These are phyloP conservation scores for Euborellia annulipes DNA, from an alignment of 1,140 invertebrate genomes.

Conservation along the genomic window DNA sequence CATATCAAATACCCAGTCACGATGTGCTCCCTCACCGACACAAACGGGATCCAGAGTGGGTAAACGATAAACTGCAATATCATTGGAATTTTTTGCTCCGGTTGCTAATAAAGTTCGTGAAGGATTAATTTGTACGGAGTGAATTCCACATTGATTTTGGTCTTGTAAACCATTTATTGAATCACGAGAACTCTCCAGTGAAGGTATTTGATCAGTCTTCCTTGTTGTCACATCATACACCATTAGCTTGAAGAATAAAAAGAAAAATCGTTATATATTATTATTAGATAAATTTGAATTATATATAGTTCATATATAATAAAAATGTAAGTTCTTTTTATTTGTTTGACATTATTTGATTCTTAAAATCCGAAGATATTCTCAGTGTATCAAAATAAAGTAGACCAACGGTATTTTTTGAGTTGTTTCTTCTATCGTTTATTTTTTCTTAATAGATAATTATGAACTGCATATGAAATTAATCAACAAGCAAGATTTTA, in stretches of 20 bases:
- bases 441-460: too few relatives aligned
- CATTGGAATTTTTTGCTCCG: slow-evolving; percentile 78
- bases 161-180: slow-evolving; percentile 28
- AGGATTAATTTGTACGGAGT: slow-evolving; percentile 89
- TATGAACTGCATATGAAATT: too few relatives aligned
- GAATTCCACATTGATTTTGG: slow-evolving; percentile 73
- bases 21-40: slow-evolving; percentile 82
- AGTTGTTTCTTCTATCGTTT: too few relatives aligned
- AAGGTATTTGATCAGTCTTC: slow-evolving; percentile 71
- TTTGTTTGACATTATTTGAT: too few relatives aligned
- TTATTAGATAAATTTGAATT: background rate
- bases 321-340: slow-evolving; percentile 1
- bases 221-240: slow-evolving; percentile 67
- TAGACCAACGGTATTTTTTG: too few relatives aligned
- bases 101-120: slow-evolving; percentile 80
- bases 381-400: too few relatives aligned
- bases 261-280: background rate
- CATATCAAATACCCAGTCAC: slow-evolving; percentile 91
- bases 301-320: slow-evolving; percentile 7
- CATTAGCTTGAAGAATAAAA: slow-evolving; percentile 42
- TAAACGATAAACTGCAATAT: slow-evolving; percentile 82
- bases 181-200: slow-evolving; percentile 46
- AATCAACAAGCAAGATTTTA: too few relatives aligned
- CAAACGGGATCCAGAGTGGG: slow-evolving; percentile 88
- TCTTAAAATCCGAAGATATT: too few relatives aligned